phyloP scores from a whole-genome alignment of 1,140 invertebrate species.

The Manduca sexta region DNA sequence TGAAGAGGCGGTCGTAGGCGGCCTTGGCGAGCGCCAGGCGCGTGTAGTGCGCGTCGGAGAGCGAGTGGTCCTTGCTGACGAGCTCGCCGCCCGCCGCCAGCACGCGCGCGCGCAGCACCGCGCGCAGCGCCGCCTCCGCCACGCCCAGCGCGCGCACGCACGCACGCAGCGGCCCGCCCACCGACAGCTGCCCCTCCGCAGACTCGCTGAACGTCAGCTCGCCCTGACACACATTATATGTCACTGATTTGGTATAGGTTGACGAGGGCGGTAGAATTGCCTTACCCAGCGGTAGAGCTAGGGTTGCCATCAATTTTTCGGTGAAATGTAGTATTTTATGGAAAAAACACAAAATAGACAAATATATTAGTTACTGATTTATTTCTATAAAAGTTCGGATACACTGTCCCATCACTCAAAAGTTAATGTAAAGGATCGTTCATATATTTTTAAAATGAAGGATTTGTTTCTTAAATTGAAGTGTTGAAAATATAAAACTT shows the following conservation, averaged over 20 bases:
- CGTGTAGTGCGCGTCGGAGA: slow-evolving; percentile 90
- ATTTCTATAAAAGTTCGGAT: no score
- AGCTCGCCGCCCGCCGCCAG: slow-evolving; percentile 96
- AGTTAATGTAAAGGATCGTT: no score
- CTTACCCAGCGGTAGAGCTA: no score
- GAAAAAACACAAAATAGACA: no score
- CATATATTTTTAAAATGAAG: no score
- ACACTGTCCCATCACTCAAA: no score
- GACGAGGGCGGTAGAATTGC: no score
- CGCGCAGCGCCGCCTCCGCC: slow-evolving; percentile 80
- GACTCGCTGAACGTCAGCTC: slow-evolving; percentile 53
- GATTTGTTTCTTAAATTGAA: no score
- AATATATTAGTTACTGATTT: no score
- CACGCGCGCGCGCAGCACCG: slow-evolving; percentile 87
- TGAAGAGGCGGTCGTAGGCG: slow-evolving; percentile 93
- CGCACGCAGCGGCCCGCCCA: slow-evolving; percentile 39
- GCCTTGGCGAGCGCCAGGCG: slow-evolving; percentile 95
- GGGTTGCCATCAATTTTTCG: no score
- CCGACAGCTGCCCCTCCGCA: slow-evolving; percentile 31
- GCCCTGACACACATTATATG: slow-evolving; percentile 28
- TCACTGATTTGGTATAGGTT: background rate
- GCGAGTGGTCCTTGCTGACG: slow-evolving; percentile 92
- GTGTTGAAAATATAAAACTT: no score
- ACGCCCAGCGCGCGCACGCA: slow-evolving; percentile 78
- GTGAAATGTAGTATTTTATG: no score